These are phyloP conservation scores for Myotis findleyi DNA, from an alignment of 2,797 vertebrate species.

Conservation along the genomic window DNA sequence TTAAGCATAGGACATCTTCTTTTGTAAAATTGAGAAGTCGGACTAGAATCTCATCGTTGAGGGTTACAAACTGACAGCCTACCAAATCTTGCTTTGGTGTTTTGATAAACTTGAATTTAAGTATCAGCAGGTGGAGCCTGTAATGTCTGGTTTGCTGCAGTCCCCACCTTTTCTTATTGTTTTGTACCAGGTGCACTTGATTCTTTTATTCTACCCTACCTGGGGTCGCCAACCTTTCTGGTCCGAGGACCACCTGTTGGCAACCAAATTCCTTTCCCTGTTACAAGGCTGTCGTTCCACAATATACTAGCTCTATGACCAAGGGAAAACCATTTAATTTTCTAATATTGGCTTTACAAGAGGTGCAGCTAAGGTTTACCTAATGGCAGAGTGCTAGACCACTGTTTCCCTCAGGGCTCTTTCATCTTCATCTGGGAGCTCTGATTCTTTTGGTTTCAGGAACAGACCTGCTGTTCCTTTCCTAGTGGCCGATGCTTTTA, in stretches of 20 bases:
- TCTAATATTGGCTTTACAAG: constrained; percentile 17
- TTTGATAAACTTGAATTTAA: constrained; percentile 23
- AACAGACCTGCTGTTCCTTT: background rate
- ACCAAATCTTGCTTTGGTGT: constrained; percentile 22
- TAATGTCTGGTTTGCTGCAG: background rate
- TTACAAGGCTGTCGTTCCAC: background rate
- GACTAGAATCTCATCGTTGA: constrained; percentile 22
- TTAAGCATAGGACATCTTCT: background rate
- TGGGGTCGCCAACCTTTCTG: too few species aligned
- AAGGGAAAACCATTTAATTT: constrained; percentile 32
- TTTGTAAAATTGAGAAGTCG: constrained; percentile 27
- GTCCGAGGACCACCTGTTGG: too few species aligned
- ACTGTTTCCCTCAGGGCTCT: background rate
- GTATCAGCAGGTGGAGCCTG: background rate
- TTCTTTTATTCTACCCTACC: background rate
- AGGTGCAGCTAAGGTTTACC: background rate
- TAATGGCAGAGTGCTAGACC: background rate
- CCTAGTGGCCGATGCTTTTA: background rate
- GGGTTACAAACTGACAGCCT: background rate
- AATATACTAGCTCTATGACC: background rate
- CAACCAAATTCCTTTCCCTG: background rate
- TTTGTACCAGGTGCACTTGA: background rate
- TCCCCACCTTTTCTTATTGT: background rate
- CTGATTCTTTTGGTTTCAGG: background rate
- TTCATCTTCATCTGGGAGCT: background rate